These are phyloP conservation scores for Pteropus alecto DNA, from an alignment of 2,113 vertebrate species.

Conservation along the genomic window DNA sequence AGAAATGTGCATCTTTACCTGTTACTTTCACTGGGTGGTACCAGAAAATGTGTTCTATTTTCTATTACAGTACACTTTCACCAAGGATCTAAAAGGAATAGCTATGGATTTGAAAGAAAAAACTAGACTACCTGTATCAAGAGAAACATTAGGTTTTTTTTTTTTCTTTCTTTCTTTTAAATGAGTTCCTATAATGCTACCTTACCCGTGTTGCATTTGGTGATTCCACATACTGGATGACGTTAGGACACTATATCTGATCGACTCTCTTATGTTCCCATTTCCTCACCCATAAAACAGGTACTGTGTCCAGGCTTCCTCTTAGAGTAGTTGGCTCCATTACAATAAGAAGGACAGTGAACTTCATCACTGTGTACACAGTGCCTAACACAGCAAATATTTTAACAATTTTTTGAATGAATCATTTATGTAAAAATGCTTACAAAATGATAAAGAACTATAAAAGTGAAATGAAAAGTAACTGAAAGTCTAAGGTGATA, in stretches of 20 bases:
- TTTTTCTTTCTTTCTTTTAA: neutral
- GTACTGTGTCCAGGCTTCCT: neutral
- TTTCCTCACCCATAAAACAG: neutral
- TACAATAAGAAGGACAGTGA: neutral
- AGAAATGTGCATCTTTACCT: neutral
- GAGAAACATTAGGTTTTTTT: neutral
- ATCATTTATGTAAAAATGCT: constrained; percentile 2
- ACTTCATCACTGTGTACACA: neutral
- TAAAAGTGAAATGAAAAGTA: neutral
- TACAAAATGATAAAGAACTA: neutral
- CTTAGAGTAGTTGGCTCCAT: neutral
- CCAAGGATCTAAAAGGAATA: neutral
- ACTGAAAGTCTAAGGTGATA: neutral
- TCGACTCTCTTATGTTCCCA: neutral
- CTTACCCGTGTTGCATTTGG: neutral
- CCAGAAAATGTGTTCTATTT: neutral
- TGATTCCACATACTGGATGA: neutral
- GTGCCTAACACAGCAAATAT: neutral
- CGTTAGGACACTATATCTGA: neutral
- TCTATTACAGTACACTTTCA: neutral
- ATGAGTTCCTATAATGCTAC: neutral
- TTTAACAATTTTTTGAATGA: neutral
- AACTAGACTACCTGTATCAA: neutral
- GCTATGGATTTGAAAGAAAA: neutral
- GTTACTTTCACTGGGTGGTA: neutral